Evolutionary conservation across 2,888 invertebrate genomes (phyloP), one percentile per base, ranked within the genome.

Genomic region (Mesochorus sp.): DNA sequence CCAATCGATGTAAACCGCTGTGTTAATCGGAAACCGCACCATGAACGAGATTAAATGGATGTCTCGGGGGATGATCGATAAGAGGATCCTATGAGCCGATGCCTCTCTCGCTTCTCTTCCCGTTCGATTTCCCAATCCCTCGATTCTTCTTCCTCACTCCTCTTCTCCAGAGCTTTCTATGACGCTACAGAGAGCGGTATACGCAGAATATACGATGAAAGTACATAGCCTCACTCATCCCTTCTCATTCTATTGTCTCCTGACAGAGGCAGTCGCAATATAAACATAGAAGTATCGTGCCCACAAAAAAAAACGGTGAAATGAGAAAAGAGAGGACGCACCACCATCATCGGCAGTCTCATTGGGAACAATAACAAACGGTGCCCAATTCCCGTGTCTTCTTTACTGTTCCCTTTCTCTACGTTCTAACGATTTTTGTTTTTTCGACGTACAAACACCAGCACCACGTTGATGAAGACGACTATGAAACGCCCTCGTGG

Each of bases 41-140:
- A 44, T 73, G 79, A 75, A 68, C 76, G 57, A 76, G 76, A 79
- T 76, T 79, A 70, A 80, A 79, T 80, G 61, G 73, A 70, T 73
- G 70, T 79, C 74, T 76, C 70, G 66, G 64, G 59, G 31, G 14
- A 28, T 34, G 76, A 77, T 77, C 80, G 76, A 80, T 77, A 77
- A 70, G 62, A 53, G 70, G 74, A 72, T 78, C 49, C 59, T 17
- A 14, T 44, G 24, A 26, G 39, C 2, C 10, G 14, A 1, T 10
- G 24, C 8, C 8, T 4, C 28, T 4, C 31, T 4, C n/a, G 3
- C 39, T 12, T 57, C 37, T 2, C n/a, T 51, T 8, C 24, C 26
- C 47, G 51, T 53, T 75, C 55, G 39, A 74, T 75, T 78, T n/a
- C n/a, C 39, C 47, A 70, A 70, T 72, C 39, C 53, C 34, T 57